phyloP scores from a whole-genome alignment of 2,888 invertebrate genomes.

The Harpalus rubripes region DNA sequence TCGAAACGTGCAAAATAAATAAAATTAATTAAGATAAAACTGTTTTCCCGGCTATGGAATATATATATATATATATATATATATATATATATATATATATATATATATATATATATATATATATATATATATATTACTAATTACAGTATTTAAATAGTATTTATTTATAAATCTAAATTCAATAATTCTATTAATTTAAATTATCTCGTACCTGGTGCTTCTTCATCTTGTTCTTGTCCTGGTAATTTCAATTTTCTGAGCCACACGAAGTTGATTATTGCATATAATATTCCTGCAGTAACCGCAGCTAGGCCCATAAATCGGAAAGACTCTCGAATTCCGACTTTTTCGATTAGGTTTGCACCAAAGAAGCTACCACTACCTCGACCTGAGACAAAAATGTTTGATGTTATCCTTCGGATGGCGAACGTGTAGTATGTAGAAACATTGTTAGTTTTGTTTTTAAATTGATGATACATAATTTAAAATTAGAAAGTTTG shows the following conservation, averaged over 20 bases:
- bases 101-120: no score
- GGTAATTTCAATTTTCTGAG: conserved; percentile 81
- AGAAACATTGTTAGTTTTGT: no score
- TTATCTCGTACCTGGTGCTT: conserved; percentile 47
- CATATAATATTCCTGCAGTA: conserved; percentile 85
- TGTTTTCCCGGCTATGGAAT: no score
- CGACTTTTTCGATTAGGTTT: conserved; percentile 86
- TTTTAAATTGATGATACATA: no score
- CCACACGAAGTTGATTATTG: conserved; percentile 86
- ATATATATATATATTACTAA: no score
- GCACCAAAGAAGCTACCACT: conserved; percentile 91
- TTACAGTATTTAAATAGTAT: not conserved
- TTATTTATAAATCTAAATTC: not conserved
- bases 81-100: no score
- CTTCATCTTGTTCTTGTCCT: conserved; percentile 69
- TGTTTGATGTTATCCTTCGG: no score
- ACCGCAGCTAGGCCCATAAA: conserved; percentile 88
- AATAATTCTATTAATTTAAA: not conserved
- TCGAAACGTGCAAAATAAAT: no score
- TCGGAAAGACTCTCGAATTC: conserved; percentile 88
- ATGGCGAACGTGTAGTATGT: no score
- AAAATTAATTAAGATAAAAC: no score
- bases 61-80: no score
- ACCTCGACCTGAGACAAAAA: conserved; percentile 81
- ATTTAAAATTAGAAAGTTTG: no score